These are phyloP conservation scores for Kradibia gibbosae DNA, from an alignment of 1,140 invertebrate species.

Conservation along the genomic window DNA sequence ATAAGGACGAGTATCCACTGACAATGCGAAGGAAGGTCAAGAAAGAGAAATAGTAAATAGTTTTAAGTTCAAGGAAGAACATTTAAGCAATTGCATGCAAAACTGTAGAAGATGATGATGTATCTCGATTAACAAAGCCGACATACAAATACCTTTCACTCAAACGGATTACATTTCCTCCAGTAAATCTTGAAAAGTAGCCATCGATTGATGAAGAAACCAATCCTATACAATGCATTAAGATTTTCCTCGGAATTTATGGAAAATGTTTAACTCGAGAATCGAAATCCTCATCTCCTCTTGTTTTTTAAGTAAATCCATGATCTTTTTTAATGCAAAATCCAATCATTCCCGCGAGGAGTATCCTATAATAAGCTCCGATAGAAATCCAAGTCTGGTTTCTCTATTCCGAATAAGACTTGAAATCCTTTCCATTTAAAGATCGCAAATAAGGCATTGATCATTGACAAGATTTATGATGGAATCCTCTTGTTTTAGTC, in stretches of 20 bases:
- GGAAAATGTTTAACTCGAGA: constrained; percentile 38
- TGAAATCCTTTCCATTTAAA: constrained; percentile 46
- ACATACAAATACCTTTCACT: constrained; percentile 49
- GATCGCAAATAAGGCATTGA: constrained; percentile 27
- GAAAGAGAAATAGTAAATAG: constrained; percentile 38
- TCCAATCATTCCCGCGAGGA: constrained; percentile 46
- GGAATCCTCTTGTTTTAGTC: constrained; percentile 47
- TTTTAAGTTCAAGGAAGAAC: constrained; percentile 47
- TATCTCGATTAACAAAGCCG: constrained; percentile 46
- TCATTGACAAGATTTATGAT: constrained; percentile 41
- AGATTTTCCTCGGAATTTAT: constrained; percentile 33
- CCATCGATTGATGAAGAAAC: constrained; percentile 38
- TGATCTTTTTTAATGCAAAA: constrained; percentile 38
- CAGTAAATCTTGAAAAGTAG: constrained; percentile 47
- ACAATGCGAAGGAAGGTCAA: constrained; percentile 37
- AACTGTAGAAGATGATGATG: constrained; percentile 49
- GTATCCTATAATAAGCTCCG: constrained; percentile 29
- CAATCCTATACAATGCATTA: constrained; percentile 38
- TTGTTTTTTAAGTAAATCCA: constrained; percentile 44
- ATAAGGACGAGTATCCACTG: constrained; percentile 25
- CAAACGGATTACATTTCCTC: constrained; percentile 43
- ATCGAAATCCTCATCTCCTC: constrained; percentile 48
- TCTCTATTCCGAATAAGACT: constrained; percentile 15
- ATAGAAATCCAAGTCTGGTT: constrained; percentile 41
- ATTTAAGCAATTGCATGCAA: constrained; percentile 49